Evolutionary conservation across 2,113 vertebrate species (phyloP).

Genomic region (Notarius lentiginosus): DNA sequence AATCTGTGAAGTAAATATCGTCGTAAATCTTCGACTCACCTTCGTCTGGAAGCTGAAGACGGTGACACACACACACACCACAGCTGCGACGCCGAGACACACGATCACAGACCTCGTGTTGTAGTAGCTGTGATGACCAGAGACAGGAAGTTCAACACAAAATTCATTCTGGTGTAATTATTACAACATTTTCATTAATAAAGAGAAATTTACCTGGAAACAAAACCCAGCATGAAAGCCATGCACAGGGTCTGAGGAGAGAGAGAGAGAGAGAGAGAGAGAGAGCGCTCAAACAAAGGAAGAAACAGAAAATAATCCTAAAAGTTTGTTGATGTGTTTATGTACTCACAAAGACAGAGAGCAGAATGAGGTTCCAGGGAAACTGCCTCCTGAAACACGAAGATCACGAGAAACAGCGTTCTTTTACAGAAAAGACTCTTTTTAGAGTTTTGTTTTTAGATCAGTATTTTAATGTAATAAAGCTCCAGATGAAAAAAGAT

Average conservation of each 20-base stretch:
- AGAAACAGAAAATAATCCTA: constrained; percentile 45
- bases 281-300: constrained; percentile 59
- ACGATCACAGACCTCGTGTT: constrained; percentile 87
- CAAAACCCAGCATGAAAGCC: constrained; percentile 75
- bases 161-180: background rate
- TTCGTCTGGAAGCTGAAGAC: constrained; percentile 95
- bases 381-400: constrained; percentile 81
- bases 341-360: constrained; percentile 89
- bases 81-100: constrained; percentile 86
- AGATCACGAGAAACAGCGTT: background rate
- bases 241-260: constrained; percentile 70
- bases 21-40: constrained; percentile 66
- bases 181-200: background rate
- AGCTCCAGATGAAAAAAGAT: too few species aligned
- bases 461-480: too few species aligned
- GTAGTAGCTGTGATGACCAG: constrained; percentile 80
- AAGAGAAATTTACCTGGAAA: constrained; percentile 69
- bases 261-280: too few species aligned
- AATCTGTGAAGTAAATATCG: background rate
- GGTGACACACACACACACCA: constrained; percentile 87
- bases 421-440: too few species aligned
- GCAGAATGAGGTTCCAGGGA: constrained; percentile 90
- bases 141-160: background rate
- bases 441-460: too few species aligned
- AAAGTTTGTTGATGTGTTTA: background rate